Percentiles rank a stretch among this genome's conserved stretches.
Evolutionary conservation across 2,113 vertebrate species (phyloP).

Genomic region (Paramisgurnus dabryanus): DNA sequence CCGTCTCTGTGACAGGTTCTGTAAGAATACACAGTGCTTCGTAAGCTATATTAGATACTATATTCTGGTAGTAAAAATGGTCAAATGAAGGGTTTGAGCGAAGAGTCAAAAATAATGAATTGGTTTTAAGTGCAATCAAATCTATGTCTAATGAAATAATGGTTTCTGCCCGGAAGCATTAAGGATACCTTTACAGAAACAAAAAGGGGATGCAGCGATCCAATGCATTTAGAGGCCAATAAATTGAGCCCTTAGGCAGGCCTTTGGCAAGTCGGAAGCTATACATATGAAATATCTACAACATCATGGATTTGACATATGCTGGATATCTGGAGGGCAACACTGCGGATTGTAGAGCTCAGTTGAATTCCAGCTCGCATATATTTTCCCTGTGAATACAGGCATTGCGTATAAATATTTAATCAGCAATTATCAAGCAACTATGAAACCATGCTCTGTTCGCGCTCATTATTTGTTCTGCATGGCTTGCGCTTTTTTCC

Average conservation of each 20-base stretch:
- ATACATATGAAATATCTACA: slow-evolving; percentile 1
- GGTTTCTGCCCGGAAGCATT: background rate
- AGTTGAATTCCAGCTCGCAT: background rate
- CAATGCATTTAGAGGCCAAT: slow-evolving; percentile 5
- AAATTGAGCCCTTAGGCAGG: slow-evolving; percentile 29
- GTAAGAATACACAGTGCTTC: no score
- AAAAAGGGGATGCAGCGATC: background rate
- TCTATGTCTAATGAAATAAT: background rate
- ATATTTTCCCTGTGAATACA: slow-evolving; percentile 7
- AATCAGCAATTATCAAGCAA: slow-evolving; percentile 24
- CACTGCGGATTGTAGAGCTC: background rate
- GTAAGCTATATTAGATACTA: no score
- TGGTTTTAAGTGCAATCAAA: background rate
- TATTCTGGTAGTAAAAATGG: no score
- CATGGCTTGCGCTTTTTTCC: background rate
- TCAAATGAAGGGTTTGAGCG: no score
- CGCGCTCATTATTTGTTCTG: background rate
- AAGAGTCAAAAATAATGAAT: no score
- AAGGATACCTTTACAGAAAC: background rate
- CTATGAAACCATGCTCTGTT: slow-evolving; percentile 1
- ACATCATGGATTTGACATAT: background rate
- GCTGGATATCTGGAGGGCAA: slow-evolving; percentile 11
- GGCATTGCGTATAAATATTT: slow-evolving; percentile 14
- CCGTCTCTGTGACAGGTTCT: no score
- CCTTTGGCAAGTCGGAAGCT: background rate